Percentiles rank a stretch among this genome's conserved stretches.
Conservation (phyloP, 2,888 invertebrate genomes). For the Acanthosoma haemorrhoidale region DNA sequence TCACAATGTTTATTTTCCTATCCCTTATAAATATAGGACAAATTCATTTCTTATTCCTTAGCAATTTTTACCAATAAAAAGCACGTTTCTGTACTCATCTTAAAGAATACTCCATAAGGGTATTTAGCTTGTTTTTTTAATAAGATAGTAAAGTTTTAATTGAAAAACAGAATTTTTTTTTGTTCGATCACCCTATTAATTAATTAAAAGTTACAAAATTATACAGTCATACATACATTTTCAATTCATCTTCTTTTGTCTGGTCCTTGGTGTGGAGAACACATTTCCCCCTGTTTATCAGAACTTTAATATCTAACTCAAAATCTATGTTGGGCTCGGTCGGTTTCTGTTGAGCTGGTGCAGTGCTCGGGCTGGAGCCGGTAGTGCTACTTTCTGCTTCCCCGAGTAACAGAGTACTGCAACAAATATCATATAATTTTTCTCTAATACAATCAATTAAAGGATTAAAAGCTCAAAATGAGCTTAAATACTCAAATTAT, state of each 20-base stretch:
- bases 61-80: no score
- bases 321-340: slow-evolving; percentile 91
- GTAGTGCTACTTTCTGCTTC: slow-evolving; percentile 37
- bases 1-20: no score
- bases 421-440: not conserved
- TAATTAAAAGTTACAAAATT: no score
- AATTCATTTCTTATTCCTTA: no score
- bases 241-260: slow-evolving; percentile 61
- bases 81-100: no score
- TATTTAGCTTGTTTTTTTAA: no score
- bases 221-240: slow-evolving; percentile 51
- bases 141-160: no score
- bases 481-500: not conserved
- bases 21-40: no score
- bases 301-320: slow-evolving; percentile 90
- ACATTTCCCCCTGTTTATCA: slow-evolving; percentile 95
- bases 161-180: no score
- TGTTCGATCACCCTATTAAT: no score
- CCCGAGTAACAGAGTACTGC: slow-evolving; percentile 32
- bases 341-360: slow-evolving; percentile 51
- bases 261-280: slow-evolving; percentile 88
- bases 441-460: not conserved
- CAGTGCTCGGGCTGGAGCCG: slow-evolving; percentile 36
- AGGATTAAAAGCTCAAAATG: not conserved
- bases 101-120: no score